Conservation (phyloP, 1,140 invertebrate genomes). For the Latrodectus geometricus region DNA sequence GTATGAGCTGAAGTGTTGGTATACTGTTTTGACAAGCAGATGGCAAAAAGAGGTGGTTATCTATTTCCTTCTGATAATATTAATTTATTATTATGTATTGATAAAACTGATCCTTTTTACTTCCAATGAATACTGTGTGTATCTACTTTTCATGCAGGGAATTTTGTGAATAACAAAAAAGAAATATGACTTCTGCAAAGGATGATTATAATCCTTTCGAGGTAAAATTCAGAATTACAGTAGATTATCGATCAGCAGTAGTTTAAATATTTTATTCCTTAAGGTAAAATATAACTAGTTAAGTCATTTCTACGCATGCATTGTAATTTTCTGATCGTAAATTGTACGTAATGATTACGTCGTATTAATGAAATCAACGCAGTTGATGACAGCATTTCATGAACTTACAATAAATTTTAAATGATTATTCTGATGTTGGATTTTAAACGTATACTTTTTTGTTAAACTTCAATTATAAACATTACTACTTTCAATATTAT, state of each 20-base stretch:
- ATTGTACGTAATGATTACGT: too few species aligned
- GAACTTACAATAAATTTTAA: too few species aligned
- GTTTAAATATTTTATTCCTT: not conserved
- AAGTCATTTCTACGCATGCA: too few species aligned
- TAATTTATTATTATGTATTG: not conserved
- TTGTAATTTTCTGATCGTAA: too few species aligned
- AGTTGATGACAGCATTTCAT: too few species aligned
- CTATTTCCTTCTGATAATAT: not conserved
- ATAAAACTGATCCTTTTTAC: not conserved
- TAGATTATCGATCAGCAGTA: not conserved
- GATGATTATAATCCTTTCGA: constrained; percentile 61
- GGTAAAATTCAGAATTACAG: constrained; percentile 34
- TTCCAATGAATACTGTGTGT: constrained; percentile 5
- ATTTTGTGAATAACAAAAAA: constrained; percentile 23
- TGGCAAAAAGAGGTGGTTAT: not conserved
- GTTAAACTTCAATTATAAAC: too few species aligned
- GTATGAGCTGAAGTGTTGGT: too few species aligned
- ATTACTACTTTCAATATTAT: too few species aligned
- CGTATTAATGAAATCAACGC: too few species aligned
- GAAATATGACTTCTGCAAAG: constrained; percentile 54
- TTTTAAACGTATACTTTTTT: too few species aligned
- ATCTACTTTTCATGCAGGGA: constrained; percentile 18
- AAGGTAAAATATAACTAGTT: too few species aligned
- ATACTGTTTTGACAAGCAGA: not conserved
- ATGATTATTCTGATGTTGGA: too few species aligned